Base-by-base conservation (phyloP, 2,888 invertebrate genomes). In the Leucophora obtusa region DNA sequence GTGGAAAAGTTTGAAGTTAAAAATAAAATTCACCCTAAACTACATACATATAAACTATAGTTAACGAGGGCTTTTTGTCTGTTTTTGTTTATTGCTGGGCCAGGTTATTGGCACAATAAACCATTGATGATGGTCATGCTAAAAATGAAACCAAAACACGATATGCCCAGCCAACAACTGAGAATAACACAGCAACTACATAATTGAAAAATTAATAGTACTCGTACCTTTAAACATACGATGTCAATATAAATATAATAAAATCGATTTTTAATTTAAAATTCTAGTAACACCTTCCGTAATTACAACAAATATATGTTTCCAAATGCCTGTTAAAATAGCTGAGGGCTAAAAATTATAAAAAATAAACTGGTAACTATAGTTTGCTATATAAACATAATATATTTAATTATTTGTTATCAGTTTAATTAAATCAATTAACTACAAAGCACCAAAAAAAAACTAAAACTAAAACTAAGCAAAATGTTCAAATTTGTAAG, bases 401-500 rank as follows among this genome's bases (percentile, higher is more conserved):
- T 38, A 21, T 9, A 60, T 59, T 74, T 47, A 65, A 65, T 59
- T 65, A 60, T 53, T 70, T 65, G 33, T 60, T 66, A 79, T 79
- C 79, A 79, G 79, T 79, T 79, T 70, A 74, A 79, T 79, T 74
- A 65, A 79, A 74, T 60, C 81, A 65, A 47, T 77, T 73, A 60
- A 58, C 43, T 43, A 73, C 8, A 58, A 62, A 63, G 54, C 75
- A 69, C 74, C 43, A 60, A 24, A 11, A 47, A 68, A 66, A 18
- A n/a, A n/a, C n/a, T n/a, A 62, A 63, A 56, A 54, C 3, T 11
- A 8, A n/a, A 47, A n/a, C 4, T 4, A 38, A 72, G 63, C 63
- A 82, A 82, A 59, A 84, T 84, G 84, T 82, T 83, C 24, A 84
- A 83, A 83, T 82, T 80, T 28, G 84, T 84, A 83, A 83, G 84